phyloP scores from a whole-genome alignment of 1,140 invertebrate species.

The Trichonephila clavata region DNA sequence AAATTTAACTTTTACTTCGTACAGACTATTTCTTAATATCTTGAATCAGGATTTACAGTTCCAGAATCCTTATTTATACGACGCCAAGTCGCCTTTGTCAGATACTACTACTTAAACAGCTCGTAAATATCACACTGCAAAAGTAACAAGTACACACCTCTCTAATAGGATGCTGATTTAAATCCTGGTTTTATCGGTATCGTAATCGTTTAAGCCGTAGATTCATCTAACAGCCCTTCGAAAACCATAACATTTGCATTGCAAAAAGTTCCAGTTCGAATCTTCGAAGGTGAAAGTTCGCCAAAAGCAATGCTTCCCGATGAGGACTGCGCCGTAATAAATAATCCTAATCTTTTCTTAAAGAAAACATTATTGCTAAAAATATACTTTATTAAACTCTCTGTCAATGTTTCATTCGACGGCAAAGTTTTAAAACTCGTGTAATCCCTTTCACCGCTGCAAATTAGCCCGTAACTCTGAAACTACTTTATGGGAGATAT shows the following conservation, averaged over 20 bases:
- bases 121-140: constrained; percentile 30
- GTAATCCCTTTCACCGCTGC: constrained; percentile 32
- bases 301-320: background rate
- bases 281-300: background rate
- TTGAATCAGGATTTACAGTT: too few relatives aligned
- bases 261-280: background rate
- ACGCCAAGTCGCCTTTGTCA: background rate
- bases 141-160: background rate
- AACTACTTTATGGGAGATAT: constrained; percentile 28
- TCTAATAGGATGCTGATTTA: constrained; percentile 58
- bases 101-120: constrained; percentile 16
- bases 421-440: background rate
- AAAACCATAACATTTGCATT: constrained; percentile 36
- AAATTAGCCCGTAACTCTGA: constrained; percentile 50
- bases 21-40: too few relatives aligned
- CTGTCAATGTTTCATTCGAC: background rate
- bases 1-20: too few relatives aligned
- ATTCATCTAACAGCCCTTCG: background rate
- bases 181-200: constrained; percentile 39
- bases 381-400: constrained; percentile 31
- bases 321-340: constrained; percentile 14
- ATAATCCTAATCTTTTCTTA: constrained; percentile 56
- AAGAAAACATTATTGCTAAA: constrained; percentile 54
- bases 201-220: constrained; percentile 36
- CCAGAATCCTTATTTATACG: too few relatives aligned